These are phyloP conservation scores for Electrophaes corylata DNA, from an alignment of 2,888 invertebrate genomes.

Conservation along the genomic window DNA sequence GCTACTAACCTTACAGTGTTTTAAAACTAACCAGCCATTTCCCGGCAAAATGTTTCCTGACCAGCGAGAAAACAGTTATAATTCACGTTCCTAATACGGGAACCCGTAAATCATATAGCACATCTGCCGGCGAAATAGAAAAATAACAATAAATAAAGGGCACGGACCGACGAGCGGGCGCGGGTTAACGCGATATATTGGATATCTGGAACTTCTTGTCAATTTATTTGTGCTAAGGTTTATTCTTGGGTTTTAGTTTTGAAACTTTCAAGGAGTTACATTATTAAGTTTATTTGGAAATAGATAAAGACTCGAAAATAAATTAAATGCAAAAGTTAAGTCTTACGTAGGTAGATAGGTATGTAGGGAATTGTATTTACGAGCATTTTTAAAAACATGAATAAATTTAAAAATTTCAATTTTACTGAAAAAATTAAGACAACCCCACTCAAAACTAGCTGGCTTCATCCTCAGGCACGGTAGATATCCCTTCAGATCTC, in stretches of 20 bases:
- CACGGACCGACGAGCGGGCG: conserved; percentile 40
- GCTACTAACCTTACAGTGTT: too few relatives aligned
- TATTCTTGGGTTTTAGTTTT: conserved; percentile 10
- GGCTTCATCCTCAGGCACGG: too few relatives aligned
- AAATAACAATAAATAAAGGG: conserved; percentile 82
- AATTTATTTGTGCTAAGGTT: conserved; percentile 27
- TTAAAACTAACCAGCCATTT: conserved; percentile 31
- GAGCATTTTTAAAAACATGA: too few relatives aligned
- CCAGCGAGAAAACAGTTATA: conserved; percentile 61
- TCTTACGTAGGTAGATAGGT: not conserved
- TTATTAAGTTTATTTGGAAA: not conserved
- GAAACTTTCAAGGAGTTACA: not conserved
- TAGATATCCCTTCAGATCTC: too few relatives aligned
- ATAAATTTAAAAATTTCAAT: too few relatives aligned
- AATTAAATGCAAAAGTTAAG: too few relatives aligned
- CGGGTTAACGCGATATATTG: conserved; percentile 59
- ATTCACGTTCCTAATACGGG: conserved; percentile 77
- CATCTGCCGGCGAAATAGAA: conserved; percentile 84
- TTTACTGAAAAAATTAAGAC: too few relatives aligned
- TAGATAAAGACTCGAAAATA: too few relatives aligned
- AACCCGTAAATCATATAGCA: conserved; percentile 79
- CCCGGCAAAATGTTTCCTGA: conserved; percentile 49
- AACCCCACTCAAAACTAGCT: too few relatives aligned
- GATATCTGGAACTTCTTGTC: conserved; percentile 32
- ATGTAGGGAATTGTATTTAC: too few relatives aligned